Evolutionary conservation across 2,797 vertebrate genomes (phyloP).

Genomic region (Hipposideros larvatus): DNA sequence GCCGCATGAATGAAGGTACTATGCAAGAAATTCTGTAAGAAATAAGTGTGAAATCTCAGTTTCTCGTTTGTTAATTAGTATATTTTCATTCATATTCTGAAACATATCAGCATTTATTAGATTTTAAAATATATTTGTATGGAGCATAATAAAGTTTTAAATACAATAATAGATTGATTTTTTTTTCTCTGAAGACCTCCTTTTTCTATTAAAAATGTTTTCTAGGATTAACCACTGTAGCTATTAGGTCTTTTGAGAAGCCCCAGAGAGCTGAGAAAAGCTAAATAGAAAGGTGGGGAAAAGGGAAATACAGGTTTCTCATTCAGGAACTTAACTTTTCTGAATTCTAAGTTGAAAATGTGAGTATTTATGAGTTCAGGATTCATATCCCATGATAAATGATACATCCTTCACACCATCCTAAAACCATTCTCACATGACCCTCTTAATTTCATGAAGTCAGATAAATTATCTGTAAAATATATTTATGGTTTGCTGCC

Average conservation of each 20-base stretch:
- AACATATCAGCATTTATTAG: not conserved
- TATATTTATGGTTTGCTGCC: not conserved
- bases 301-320: constrained; percentile 28
- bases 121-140: constrained; percentile 53
- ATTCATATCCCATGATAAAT: not conserved
- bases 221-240: constrained; percentile 31
- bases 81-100: not conserved
- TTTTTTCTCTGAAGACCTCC: not conserved
- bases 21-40: constrained; percentile 30
- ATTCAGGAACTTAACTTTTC: constrained; percentile 41
- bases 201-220: constrained; percentile 54
- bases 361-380: not conserved
- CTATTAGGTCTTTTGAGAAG: constrained; percentile 16
- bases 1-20: not conserved
- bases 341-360: constrained; percentile 3
- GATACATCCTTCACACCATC: not conserved
- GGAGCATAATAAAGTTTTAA: constrained; percentile 49
- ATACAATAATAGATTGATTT: not conserved
- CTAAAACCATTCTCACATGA: not conserved
- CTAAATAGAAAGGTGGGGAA: constrained; percentile 37
- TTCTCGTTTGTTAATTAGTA: not conserved
- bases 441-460: not conserved
- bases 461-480: not conserved
- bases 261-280: not conserved
- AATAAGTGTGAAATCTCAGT: not conserved